Conservation (phyloP, 2,888 invertebrate species). For the Spilarctia lutea region DNA sequence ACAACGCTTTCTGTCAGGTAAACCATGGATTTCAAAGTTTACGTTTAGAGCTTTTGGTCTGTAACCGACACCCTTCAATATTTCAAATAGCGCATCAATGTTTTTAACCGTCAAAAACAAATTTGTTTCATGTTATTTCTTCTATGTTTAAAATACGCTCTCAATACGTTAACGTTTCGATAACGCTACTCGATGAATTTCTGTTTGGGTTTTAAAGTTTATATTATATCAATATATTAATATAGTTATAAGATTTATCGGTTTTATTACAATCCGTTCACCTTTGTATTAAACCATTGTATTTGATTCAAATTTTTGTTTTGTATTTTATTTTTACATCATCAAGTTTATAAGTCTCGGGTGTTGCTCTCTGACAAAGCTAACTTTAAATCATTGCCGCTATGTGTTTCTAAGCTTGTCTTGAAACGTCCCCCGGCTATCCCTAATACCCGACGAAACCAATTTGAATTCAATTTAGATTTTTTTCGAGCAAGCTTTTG, state of each 20-base stretch:
- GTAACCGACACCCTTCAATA: conserved; percentile 70
- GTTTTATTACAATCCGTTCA: neutral
- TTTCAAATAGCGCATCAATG: conserved; percentile 65
- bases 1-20: conserved; percentile 79
- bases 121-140: conserved; percentile 59
- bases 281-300: neutral
- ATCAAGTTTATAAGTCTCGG: conserved; percentile 63
- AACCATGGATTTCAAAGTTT: conserved; percentile 81
- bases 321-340: conserved; percentile 67
- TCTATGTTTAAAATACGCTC: conserved; percentile 52
- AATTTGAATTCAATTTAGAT: conserved; percentile 87
- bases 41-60: conserved; percentile 69
- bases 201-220: conserved; percentile 17
- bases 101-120: conserved; percentile 60
- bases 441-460: conserved; percentile 86
- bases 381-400: conserved; percentile 81
- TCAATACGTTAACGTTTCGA: conserved; percentile 44
- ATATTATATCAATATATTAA: neutral
- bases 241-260: neutral
- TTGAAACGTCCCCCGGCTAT: conserved; percentile 82
- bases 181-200: conserved; percentile 39
- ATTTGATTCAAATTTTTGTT: neutral
- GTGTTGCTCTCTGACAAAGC: conserved; percentile 78
- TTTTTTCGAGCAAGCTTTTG: conserved; percentile 86
- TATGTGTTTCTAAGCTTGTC: conserved; percentile 72